A percentile compares a stretch with the other conserved stretches of the same genome.
Conservation (phyloP, 1,140 invertebrate species). For the Apis cerana region DNA sequence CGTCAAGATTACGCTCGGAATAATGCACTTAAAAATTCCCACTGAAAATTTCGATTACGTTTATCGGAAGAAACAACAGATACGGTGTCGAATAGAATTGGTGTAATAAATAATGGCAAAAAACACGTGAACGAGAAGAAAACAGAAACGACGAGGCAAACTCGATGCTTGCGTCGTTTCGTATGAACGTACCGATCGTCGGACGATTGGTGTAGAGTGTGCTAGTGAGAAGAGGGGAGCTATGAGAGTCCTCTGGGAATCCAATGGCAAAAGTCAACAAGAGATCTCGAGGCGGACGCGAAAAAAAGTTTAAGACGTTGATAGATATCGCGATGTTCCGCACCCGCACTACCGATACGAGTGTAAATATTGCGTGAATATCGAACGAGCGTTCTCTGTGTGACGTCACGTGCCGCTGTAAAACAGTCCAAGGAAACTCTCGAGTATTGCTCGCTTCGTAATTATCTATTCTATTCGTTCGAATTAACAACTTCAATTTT, state of each 20-base stretch:
- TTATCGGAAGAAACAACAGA: background rate
- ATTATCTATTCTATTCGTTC: background rate
- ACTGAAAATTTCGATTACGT: background rate
- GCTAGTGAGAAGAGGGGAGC: background rate
- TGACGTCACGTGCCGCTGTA: background rate
- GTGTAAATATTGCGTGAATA: constrained; percentile 36
- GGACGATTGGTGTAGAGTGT: background rate
- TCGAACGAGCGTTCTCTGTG: constrained; percentile 1
- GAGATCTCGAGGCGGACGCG: constrained; percentile 2
- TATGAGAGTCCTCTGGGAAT: background rate
- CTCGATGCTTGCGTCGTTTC: constrained; percentile 4
- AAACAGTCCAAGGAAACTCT: background rate
- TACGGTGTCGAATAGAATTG: background rate
- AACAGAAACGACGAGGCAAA: background rate
- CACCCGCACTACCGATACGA: constrained; percentile 14
- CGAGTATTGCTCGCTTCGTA: too few species aligned
- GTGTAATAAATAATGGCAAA: background rate
- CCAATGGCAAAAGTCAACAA: constrained; percentile 44
- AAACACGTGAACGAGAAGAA: background rate
- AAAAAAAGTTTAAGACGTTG: background rate
- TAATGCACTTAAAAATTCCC: background rate
- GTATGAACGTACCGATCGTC: constrained; percentile 17
- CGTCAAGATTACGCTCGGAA: too few species aligned
- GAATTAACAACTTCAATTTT: background rate
- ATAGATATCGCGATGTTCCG: background rate